Conservation (phyloP, 1,140 invertebrate genomes). For the Sitodiplosis mosellana region DNA sequence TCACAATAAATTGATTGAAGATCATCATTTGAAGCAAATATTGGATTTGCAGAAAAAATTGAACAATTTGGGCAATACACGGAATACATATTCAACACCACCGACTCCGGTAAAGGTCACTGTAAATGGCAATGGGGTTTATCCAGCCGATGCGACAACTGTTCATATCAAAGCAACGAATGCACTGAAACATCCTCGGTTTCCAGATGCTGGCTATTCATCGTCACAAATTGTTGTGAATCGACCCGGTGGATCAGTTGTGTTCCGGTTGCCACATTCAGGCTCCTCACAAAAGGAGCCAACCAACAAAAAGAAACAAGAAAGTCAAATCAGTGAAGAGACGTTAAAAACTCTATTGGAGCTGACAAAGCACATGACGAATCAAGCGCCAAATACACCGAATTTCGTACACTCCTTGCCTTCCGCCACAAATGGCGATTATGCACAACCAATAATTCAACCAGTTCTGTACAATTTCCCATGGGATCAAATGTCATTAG, state of each 20-base stretch:
- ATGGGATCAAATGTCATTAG: background rate
- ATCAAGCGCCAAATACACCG: background rate
- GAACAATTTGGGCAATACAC: background rate
- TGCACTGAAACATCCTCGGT: conserved; percentile 12
- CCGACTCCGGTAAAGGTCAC: background rate
- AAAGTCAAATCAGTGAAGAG: conserved; percentile 22
- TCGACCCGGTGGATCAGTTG: conserved; percentile 20
- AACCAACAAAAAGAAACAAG: conserved; percentile 8
- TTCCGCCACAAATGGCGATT: background rate
- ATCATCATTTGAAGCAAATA: conserved; percentile 1
- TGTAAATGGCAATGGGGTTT: background rate
- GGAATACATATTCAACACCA: conserved; percentile 1
- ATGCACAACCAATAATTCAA: background rate
- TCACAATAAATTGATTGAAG: conserved; percentile 1
- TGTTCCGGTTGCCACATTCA: conserved; percentile 14
- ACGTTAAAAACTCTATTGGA: conserved; percentile 22
- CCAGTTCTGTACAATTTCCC: background rate
- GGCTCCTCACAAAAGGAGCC: conserved; percentile 1
- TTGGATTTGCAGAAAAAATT: conserved; percentile 1
- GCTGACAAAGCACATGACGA: conserved; percentile 21
- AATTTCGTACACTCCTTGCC: background rate
- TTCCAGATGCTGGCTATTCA: conserved; percentile 12
- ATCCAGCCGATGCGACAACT: conserved; percentile 3
- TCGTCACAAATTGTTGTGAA: conserved; percentile 23
- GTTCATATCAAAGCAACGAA: conserved; percentile 2